Conservation (phyloP, 2,797 vertebrate species). For the Clarias pachynema region DNA sequence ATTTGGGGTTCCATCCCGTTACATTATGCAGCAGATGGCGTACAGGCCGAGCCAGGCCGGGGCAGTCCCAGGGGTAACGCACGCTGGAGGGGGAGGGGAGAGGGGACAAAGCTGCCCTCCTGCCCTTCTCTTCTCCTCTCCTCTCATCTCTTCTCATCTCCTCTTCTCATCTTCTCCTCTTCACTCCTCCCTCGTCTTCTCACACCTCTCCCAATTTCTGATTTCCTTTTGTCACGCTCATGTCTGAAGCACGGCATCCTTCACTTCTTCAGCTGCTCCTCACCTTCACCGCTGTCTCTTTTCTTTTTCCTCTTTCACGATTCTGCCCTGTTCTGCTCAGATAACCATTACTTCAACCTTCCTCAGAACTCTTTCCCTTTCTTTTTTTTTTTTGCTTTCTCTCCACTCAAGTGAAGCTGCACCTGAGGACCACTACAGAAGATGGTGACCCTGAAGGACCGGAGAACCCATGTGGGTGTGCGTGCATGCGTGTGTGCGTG, state of each 20-base stretch:
- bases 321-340: constrained; percentile 46
- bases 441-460: constrained; percentile 72
- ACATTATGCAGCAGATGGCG: constrained; percentile 86
- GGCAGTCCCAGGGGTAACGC: constrained; percentile 72
- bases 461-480: constrained; percentile 51
- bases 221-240: constrained; percentile 4
- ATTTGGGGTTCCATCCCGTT: constrained; percentile 83
- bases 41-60: constrained; percentile 79
- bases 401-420: constrained; percentile 67
- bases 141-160: constrained; percentile 10
- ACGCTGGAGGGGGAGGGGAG: constrained; percentile 49
- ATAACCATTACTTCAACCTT: constrained; percentile 48
- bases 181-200: constrained; percentile 20
- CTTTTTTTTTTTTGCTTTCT: constrained; percentile 1
- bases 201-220: constrained; percentile 13
- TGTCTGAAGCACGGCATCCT: constrained; percentile 17
- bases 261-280: constrained; percentile 6
- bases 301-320: constrained; percentile 32
- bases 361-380: constrained; percentile 9
- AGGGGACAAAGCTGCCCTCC: constrained; percentile 51
- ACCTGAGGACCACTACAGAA: constrained; percentile 76
- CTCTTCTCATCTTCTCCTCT: constrained; percentile 17
- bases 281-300: constrained; percentile 5
- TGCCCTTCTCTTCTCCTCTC: constrained; percentile 42
- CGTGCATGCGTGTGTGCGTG: constrained; percentile 31